Evolutionary conservation across 1,140 invertebrate genomes (phyloP).

Genomic region (Araneus ventricosus): DNA sequence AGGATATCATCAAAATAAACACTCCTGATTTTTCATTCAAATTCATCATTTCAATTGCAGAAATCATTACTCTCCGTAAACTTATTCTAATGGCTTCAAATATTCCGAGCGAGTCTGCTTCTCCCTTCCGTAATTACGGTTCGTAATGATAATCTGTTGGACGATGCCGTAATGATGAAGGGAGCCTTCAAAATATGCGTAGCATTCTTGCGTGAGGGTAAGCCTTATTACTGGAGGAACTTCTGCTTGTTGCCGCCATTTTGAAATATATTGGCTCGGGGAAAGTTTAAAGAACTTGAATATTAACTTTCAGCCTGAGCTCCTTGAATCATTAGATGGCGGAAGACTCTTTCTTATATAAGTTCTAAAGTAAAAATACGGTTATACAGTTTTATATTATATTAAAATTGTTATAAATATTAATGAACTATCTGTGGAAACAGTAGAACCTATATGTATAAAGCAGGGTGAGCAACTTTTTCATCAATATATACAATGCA

Average conservation of each 20-base stretch:
- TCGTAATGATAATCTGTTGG: slow-evolving; percentile 23
- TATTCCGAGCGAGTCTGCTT: background rate
- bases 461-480: background rate
- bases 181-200: background rate
- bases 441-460: background rate
- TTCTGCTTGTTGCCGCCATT: background rate
- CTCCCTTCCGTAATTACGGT: background rate
- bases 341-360: background rate
- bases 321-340: too few relatives aligned
- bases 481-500: background rate
- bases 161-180: background rate
- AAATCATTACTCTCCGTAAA: background rate
- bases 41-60: background rate
- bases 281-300: background rate
- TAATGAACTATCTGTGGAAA: background rate
- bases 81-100: background rate
- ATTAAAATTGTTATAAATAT: background rate
- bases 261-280: background rate
- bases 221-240: background rate
- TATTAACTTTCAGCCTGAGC: background rate
- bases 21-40: background rate
- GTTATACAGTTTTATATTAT: background rate
- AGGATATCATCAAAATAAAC: too few relatives aligned
- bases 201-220: background rate
- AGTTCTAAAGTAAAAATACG: background rate